These are phyloP conservation scores for Cygnus buccinator DNA, from an alignment of 2,113 vertebrate species.

Conservation along the genomic window DNA sequence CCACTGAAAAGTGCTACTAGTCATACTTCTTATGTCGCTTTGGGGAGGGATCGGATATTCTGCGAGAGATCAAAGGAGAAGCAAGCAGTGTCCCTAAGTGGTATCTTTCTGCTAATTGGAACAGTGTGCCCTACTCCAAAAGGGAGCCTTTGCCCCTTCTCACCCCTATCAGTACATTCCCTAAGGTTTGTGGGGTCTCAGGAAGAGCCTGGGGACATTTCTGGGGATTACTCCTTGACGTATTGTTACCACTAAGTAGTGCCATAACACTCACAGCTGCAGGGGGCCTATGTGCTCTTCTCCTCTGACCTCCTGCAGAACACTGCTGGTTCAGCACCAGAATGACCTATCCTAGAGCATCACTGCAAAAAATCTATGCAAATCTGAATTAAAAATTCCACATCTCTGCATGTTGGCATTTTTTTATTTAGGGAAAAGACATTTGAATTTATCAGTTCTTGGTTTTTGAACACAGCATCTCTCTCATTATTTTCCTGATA, in stretches of 20 bases:
- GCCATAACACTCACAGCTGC: background rate
- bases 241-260: background rate
- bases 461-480: background rate
- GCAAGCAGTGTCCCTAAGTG: background rate
- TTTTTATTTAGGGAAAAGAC: background rate
- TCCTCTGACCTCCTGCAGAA: background rate
- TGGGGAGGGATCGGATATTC: background rate
- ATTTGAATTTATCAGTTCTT: background rate
- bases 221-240: background rate
- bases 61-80: slow-evolving; percentile 39
- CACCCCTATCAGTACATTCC: background rate
- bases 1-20: background rate
- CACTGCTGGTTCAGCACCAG: background rate
- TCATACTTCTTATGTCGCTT: background rate
- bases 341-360: background rate
- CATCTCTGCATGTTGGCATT: background rate
- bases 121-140: background rate
- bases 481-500: background rate
- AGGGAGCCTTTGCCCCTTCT: background rate
- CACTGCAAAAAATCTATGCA: background rate
- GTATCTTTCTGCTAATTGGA: background rate
- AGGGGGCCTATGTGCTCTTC: background rate
- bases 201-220: background rate
- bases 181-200: background rate
- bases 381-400: background rate